Evolutionary conservation across 2,797 vertebrate species (phyloP), one percentile per base, ranked within the genome.

Genomic region (Hoplostethus mediterraneus): DNA sequence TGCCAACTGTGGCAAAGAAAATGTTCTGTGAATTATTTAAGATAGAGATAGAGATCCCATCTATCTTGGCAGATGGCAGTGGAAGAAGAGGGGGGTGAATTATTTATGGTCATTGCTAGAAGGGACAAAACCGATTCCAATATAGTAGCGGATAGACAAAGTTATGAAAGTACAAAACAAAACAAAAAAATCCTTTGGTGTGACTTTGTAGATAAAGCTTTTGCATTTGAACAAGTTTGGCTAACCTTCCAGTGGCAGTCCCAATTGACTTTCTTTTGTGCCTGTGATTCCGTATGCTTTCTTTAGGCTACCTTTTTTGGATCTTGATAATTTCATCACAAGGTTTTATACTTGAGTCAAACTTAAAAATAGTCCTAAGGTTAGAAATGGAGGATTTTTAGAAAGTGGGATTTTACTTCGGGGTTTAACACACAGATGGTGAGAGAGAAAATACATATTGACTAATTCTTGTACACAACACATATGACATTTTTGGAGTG

Each of bases 201-300:
- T 80, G 30, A 77, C 79, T 79, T 71, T 86, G 85, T 85, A 89
- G 0, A 86, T 17, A 45, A 62, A 42, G 60, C 63, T 79, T 85
- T 69, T 68, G 31, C 49, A 71, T 77, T 59, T 63, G 0, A 81
- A 69, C 12, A 73, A 42, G 55, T 77, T 40, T 64, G 42, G n/a
- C 63, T 77, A 60, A 60, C 38, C 12, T 66, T 51, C 44, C 16
- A 63, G 40, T 42, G n/a, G 38, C 16, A 44, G 17, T 25, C 60
- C 49, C 69, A 73, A 61, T 4, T 60, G 16, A 77, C 28, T 45
- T 14, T 40, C 28, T 11, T 33, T 44, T 73, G 47, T 56, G 57
- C 40, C 54, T 76, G 65, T 82, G 31, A 62, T 58, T 71, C 28
- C 60, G 25, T 74, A 28, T 11, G 17, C 48, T 71, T 67, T 76